Base-by-base conservation (phyloP, 2,113 vertebrate genomes). In the Tapirus terrestris region DNA sequence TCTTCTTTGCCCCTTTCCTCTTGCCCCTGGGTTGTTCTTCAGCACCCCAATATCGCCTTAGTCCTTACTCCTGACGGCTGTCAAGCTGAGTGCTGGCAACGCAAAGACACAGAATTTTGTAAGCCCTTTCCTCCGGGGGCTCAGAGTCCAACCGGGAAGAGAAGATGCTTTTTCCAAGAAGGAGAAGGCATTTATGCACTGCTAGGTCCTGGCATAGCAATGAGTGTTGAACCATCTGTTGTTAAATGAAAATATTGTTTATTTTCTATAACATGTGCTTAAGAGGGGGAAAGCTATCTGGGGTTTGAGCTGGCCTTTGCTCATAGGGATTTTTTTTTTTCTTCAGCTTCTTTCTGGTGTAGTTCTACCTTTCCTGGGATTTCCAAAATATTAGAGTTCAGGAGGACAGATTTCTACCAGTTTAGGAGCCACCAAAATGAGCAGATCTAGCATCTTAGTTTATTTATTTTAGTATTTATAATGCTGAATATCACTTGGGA, bases 181-280 rank as follows among this genome's bases (percentile, higher is more conserved):
- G 79, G 68, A 51, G 67, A 95, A 81, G 43, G 16, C 82, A 43
- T 79, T 84, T 58, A 43, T 89, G 53, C 17, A 68, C 23, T 70
- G 36, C 72, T 81, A 81, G 75, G 82, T 56, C 82, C 76, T 96
- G 93, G 48, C 77, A 36, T 48, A 75, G 70, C 80, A 79, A 29
- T 51, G n/a, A 53, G 61, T 75, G 63, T 68, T n/a, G 68, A 96
- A 73, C 94, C 53, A 61, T 93, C 43, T 95, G 63, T 88, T 85
- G 43, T 93, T 96, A 95, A 93, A 73, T 75, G 63, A 93, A 96
- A 91, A 79, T 80, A 91, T 75, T 83, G 13, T 87, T 97, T 93
- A 88, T 96, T 88, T 97, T 82, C 83, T 91, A 63, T 81, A 89
- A 53, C 61, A 92, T 92, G 83, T 39, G 33, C 43, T 82, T 75